Base-by-base conservation (phyloP, 2,888 invertebrate species). In the Drosophila lacicola region DNA sequence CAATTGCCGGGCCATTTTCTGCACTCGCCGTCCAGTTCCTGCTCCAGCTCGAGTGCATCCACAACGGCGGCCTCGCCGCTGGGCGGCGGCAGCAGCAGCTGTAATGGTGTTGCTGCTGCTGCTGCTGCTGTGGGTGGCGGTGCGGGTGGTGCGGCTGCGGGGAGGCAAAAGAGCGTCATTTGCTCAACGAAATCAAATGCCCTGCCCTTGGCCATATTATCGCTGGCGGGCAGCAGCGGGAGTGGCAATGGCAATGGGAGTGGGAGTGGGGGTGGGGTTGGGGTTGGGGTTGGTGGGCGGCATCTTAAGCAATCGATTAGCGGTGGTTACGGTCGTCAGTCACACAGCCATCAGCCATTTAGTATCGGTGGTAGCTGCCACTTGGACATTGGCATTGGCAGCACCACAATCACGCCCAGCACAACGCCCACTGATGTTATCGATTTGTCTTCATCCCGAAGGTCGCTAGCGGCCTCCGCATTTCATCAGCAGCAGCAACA, bases 391-490 rank as follows among this genome's bases (percentile, higher is more conserved):
- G 67, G 73, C 58, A 69, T 64, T 67, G 60, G 66, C 45, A 77
- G 62, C 55, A 81, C 85, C 77, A 79, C 84, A 80, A 74, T 82
- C 64, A 84, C 88, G 81, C 81, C 83, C 77, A 80, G 84, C 74
- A 81, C 83, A 60, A 82, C 87, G 70, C 88, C 92, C 79, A 91
- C 91, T 90, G 90, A 92, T 75, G 93, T 93, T 79, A 93, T 93
- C 74, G 93, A 94, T 91, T 92, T 94, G 74, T 93, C 93, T 83
- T 93, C 93, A 80, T 92, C 93, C 61, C 93, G 93, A 89, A 93
- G 93, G 91, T 92, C 91, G 56, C 72, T 91, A 50, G 91, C 92
- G 76, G 91, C 91, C 19, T 89, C 91, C 33, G 88, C 86, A 17
- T 90, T 88, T 58, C 78, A 91, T 54, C 88, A 91, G 74, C 90